Conservation (phyloP, 2,113 vertebrate genomes). For the Limanda limanda region DNA sequence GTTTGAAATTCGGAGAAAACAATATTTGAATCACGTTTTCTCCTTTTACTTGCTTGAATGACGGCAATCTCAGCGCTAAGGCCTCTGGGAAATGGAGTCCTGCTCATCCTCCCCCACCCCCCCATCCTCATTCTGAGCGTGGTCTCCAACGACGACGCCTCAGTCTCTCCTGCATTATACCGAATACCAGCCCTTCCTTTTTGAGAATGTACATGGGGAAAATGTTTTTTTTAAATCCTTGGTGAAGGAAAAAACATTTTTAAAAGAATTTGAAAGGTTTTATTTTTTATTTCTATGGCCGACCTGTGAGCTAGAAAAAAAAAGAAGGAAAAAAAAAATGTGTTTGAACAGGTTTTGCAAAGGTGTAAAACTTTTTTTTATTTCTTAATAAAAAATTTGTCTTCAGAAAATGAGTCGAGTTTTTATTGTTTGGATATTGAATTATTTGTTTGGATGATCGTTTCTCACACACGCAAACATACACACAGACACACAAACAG, state of each 20-base stretch:
- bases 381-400: conserved; percentile 83
- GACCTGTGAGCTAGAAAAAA: conserved; percentile 67
- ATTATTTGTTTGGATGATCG: background rate
- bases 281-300: conserved; percentile 73
- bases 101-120: background rate
- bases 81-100: conserved; percentile 50
- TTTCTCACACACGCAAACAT: background rate
- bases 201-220: conserved; percentile 67
- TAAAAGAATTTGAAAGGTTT: conserved; percentile 68
- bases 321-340: conserved; percentile 42
- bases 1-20: background rate
- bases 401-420: conserved; percentile 63
- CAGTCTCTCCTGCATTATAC: conserved; percentile 37
- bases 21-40: background rate
- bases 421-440: background rate
- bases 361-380: conserved; percentile 76
- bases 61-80: background rate
- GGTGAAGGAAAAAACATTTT: conserved; percentile 65
- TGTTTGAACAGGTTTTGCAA: conserved; percentile 78
- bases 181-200: conserved; percentile 65
- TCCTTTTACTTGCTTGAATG: background rate
- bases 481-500: background rate
- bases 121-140: conserved; percentile 9
- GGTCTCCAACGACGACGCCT: conserved; percentile 39
- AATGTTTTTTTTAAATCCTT: conserved; percentile 73